These are phyloP conservation scores for Neomorphus geoffroyi DNA, from an alignment of 2,797 vertebrate genomes.

Conservation along the genomic window DNA sequence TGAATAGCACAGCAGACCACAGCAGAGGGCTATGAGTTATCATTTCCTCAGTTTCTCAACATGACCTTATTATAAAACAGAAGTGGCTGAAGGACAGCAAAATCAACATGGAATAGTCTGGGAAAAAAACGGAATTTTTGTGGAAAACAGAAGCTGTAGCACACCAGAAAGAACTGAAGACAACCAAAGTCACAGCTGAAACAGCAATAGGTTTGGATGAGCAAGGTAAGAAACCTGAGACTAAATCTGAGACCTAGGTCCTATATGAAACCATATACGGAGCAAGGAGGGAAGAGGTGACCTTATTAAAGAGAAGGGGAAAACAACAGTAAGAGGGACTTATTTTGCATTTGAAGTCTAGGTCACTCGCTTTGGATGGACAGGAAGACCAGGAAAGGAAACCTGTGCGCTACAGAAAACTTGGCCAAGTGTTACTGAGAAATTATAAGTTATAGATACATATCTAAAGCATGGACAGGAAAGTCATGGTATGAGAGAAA, in stretches of 20 bases:
- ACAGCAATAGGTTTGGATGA: not conserved
- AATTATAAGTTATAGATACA: not conserved
- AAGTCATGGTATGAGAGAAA: not conserved
- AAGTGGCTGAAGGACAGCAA: not conserved
- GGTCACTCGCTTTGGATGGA: accelerated
- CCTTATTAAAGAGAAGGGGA: not conserved
- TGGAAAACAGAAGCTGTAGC: not conserved
- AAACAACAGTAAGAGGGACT: not conserved
- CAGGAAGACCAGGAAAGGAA: not conserved
- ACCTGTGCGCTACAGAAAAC: not conserved
- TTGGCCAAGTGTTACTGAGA: not conserved
- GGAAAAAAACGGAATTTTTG: not conserved
- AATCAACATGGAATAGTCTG: not conserved
- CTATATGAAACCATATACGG: not conserved
- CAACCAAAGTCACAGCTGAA: not conserved
- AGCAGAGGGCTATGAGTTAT: not conserved
- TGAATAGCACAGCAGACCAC: not conserved
- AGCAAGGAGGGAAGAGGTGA: not conserved
- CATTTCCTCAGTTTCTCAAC: not conserved
- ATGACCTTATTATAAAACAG: not conserved
- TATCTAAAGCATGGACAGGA: accelerated
- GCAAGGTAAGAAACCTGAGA: not conserved
- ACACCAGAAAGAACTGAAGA: not conserved
- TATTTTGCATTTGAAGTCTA: not conserved
- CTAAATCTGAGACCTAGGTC: not conserved